These are phyloP conservation scores for Falco naumanni DNA, from an alignment of 2,797 vertebrate genomes.

Conservation along the genomic window DNA sequence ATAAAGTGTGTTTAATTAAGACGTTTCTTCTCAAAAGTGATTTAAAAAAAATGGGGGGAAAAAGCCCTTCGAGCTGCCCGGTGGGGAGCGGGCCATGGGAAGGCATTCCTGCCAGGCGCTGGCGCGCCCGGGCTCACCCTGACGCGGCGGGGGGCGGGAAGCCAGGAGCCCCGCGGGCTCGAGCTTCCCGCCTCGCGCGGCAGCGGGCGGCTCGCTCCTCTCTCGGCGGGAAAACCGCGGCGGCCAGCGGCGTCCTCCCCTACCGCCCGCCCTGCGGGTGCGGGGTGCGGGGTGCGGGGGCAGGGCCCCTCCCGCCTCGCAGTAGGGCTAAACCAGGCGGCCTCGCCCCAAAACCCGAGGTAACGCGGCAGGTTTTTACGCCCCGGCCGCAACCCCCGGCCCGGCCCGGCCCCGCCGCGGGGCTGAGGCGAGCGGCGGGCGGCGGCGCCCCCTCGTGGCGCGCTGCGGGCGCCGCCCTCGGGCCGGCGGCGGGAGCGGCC, in stretches of 20 bases:
- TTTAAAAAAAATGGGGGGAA: too few relatives aligned
- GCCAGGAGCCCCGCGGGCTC: too few relatives aligned
- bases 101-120: not conserved
- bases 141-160: rapidly evolving
- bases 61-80: not conserved
- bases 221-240: not conserved
- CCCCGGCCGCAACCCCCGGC: not conserved
- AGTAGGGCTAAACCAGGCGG: too few relatives aligned
- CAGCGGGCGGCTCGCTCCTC: rapidly evolving
- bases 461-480: not conserved
- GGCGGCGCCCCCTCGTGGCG: not conserved
- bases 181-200: too few relatives aligned
- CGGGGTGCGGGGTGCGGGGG: not conserved
- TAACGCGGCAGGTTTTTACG: rapidly evolving
- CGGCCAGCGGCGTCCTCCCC: not conserved
- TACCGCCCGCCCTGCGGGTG: not conserved
- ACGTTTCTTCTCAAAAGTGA: not conserved
- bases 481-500: not conserved
- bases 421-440: not conserved
- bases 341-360: too few relatives aligned
- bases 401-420: not conserved
- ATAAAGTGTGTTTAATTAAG: not conserved
- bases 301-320: not conserved
- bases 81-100: rapidly evolving
- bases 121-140: not conserved